Conservation (phyloP, 2,113 vertebrate genomes). For the Phalacrocorax carbo region DNA sequence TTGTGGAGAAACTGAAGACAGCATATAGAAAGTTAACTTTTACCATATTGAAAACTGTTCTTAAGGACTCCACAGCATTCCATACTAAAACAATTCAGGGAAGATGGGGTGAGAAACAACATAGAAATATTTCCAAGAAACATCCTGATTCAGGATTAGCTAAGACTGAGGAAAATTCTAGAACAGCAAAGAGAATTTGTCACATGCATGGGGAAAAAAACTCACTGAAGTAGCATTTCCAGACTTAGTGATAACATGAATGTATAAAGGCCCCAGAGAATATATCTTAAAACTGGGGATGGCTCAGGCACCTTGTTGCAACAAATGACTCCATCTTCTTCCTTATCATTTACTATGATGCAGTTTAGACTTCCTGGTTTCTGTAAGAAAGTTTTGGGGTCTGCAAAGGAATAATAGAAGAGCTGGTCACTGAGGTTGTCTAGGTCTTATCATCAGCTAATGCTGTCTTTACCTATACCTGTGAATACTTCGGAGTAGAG, state of each 20-base stretch:
- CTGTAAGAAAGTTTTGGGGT: neutral
- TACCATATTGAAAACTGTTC: neutral
- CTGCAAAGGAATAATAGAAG: neutral
- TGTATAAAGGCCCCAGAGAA: neutral
- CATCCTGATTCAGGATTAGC: neutral
- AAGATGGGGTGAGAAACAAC: neutral
- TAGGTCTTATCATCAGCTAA: neutral
- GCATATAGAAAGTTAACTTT: too few species aligned
- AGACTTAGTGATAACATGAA: neutral
- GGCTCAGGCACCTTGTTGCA: neutral
- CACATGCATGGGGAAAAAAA: neutral
- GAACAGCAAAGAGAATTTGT: neutral
- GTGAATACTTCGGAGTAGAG: neutral
- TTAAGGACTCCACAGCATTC: neutral
- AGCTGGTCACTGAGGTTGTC: neutral
- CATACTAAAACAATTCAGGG: neutral
- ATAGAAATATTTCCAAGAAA: neutral
- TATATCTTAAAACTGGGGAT: neutral
- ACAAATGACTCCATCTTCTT: neutral
- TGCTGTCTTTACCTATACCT: neutral
- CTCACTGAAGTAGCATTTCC: neutral
- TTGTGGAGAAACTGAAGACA: too few species aligned
- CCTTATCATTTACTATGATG: neutral
- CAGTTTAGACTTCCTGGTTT: neutral
- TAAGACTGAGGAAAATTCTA: neutral